phyloP scores from a whole-genome alignment of 2,888 invertebrate genomes.

The Orchesella flavescens region DNA sequence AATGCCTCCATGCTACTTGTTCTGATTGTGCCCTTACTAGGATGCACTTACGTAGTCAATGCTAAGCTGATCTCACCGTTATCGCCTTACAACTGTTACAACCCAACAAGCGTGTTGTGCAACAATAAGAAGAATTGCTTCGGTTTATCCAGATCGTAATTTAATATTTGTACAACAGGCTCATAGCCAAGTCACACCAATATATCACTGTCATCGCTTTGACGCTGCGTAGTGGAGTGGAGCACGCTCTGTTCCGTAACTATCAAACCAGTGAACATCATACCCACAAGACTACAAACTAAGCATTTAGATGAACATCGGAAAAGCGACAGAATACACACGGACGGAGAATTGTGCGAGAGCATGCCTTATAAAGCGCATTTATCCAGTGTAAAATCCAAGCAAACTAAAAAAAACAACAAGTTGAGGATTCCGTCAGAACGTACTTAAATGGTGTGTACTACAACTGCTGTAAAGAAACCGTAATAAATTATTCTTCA shows the following conservation, averaged over 20 bases:
- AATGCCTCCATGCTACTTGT: too few species aligned
- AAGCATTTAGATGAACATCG: constrained; percentile 40
- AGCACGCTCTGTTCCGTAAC: constrained; percentile 5
- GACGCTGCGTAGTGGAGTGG: constrained; percentile 28
- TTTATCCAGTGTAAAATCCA: background rate
- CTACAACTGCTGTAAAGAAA: constrained; percentile 54
- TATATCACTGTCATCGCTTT: constrained; percentile 62
- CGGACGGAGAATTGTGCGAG: too few species aligned
- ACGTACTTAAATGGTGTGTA: constrained; percentile 55
- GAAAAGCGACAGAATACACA: background rate
- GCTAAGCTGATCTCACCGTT: too few species aligned
- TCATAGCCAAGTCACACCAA: constrained; percentile 52
- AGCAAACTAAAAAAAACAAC: constrained; percentile 6
- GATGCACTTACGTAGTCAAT: too few species aligned
- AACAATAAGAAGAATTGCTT: constrained; percentile 41
- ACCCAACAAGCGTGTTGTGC: constrained; percentile 31
- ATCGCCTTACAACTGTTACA: too few species aligned
- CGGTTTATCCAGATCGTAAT: constrained; percentile 54
- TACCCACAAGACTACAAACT: constrained; percentile 15
- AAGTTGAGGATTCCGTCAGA: constrained; percentile 51
- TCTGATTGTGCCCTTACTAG: too few species aligned
- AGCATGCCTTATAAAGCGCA: constrained; percentile 1
- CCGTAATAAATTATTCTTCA: constrained; percentile 66
- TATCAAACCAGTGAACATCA: too few species aligned
- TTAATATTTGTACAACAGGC: constrained; percentile 60